Evolutionary conservation across 2,113 vertebrate genomes (phyloP).

Genomic region (Perca fluviatilis): DNA sequence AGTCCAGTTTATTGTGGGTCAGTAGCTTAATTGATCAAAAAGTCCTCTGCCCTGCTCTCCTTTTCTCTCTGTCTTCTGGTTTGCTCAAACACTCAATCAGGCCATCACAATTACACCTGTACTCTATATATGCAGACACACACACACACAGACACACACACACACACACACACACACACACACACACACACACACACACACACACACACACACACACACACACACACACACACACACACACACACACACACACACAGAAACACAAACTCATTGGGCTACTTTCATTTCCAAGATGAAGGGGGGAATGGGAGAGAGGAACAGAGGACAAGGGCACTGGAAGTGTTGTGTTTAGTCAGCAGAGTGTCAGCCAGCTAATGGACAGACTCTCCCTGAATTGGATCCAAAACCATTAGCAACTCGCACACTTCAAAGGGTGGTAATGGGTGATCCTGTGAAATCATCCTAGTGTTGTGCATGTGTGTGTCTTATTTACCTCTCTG

Average conservation of each 20-base stretch:
- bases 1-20: background rate
- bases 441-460: conserved; percentile 68
- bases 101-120: background rate
- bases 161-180: background rate
- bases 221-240: background rate
- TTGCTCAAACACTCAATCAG: conserved; percentile 5
- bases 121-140: background rate
- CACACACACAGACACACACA: no score
- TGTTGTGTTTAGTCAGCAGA: conserved; percentile 76
- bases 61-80: background rate
- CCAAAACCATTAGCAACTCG: conserved; percentile 72
- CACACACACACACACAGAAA: background rate
- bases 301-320: conserved; percentile 8
- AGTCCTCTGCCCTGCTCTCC: background rate
- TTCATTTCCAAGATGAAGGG: conserved; percentile 42
- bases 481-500: conserved; percentile 42
- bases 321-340: conserved; percentile 62
- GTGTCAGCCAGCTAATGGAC: conserved; percentile 73
- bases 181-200: background rate
- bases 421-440: conserved; percentile 73
- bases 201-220: no score
- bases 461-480: conserved; percentile 21
- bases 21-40: background rate
- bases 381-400: conserved; percentile 63
- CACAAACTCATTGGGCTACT: conserved; percentile 4